Evolutionary conservation across 2,888 invertebrate species (phyloP), one percentile per base, ranked within the genome.

Genomic region (Penaeus monodon): DNA sequence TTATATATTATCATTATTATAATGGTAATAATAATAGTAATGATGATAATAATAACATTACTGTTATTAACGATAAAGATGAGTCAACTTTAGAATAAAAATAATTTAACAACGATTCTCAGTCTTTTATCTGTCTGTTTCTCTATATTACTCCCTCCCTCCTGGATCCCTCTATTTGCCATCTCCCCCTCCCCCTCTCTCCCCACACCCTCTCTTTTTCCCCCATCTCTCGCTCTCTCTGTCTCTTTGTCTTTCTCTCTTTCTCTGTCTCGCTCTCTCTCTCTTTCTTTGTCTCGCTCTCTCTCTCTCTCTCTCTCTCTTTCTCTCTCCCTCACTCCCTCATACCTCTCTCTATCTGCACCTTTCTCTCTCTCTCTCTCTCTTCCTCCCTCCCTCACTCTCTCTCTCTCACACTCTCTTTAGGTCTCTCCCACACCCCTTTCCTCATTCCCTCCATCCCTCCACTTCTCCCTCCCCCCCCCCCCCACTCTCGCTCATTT

Each of bases 231-330:
- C 27, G 27, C 64, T 27, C n/a, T 38, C 29, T 64, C n/a, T 44
- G 4, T 44, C 64, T 65, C 64, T 65, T 64, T 65, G n/a, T n/a
- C n/a, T n/a, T n/a, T n/a, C n/a, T n/a, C n/a, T n/a, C n/a, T n/a
- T n/a, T n/a, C n/a, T n/a, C n/a, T n/a, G n/a, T n/a, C n/a, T 68
- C 65, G 3, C 65, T 81, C 81, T 81, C 81, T 81, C 81, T 81
- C 81, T 81, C 81, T 81, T 65, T 81, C 81, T 81, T 65, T 81
- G 66, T 81, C 81, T 81, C 81, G 3, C 81, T 81, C 81, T 81
- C 81, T 81, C 81, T 81, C 81, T 81, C 81, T 81, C 81, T 81
- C 81, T 81, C 81, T 81, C 81, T 81, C 81, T 81, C 81, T 81
- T 8, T 66, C 66, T 66, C 65, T 66, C 66, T 81, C 66, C 70